Evolutionary conservation across 1,140 invertebrate genomes (phyloP).

Genomic region (Hylaeus anthracinus): DNA sequence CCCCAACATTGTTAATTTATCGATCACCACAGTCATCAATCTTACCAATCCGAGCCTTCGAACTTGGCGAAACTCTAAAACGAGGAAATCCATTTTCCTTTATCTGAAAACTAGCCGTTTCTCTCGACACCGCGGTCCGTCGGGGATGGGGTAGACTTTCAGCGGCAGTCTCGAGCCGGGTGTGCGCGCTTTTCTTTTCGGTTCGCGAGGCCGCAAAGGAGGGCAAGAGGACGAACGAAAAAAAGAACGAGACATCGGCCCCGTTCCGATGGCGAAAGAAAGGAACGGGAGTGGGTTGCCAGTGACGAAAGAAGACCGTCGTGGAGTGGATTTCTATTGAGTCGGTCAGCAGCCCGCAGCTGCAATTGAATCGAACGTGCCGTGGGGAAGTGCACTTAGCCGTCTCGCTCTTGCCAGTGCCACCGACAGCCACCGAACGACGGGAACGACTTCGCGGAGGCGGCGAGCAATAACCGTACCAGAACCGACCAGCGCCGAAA

Average conservation of each 20-base stretch:
- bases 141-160: slow-evolving; percentile 7
- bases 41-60: no score
- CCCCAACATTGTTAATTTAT: no score
- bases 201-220: slow-evolving; percentile 5
- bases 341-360: slow-evolving; percentile 55
- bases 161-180: slow-evolving; percentile 15
- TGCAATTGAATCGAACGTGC: slow-evolving; percentile 73
- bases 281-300: not conserved
- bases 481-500: slow-evolving; percentile 1
- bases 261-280: slow-evolving; percentile 8
- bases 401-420: slow-evolving; percentile 51
- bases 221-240: slow-evolving; percentile 9
- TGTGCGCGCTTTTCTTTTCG: slow-evolving; percentile 34
- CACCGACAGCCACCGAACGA: slow-evolving; percentile 1
- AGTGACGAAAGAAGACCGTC: not conserved
- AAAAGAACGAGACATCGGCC: slow-evolving; percentile 8
- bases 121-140: not conserved
- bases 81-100: no score
- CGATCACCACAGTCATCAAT: no score
- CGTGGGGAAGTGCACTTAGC: slow-evolving; percentile 67
- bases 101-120: no score
- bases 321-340: slow-evolving; percentile 47
- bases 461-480: slow-evolving; percentile 54
- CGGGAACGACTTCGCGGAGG: slow-evolving; percentile 34
- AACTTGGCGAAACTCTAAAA: no score